Percentiles rank a stretch among this genome's conserved stretches.
phyloP scores from a whole-genome alignment of 2,888 invertebrate species.

The Homarus gammarus region DNA sequence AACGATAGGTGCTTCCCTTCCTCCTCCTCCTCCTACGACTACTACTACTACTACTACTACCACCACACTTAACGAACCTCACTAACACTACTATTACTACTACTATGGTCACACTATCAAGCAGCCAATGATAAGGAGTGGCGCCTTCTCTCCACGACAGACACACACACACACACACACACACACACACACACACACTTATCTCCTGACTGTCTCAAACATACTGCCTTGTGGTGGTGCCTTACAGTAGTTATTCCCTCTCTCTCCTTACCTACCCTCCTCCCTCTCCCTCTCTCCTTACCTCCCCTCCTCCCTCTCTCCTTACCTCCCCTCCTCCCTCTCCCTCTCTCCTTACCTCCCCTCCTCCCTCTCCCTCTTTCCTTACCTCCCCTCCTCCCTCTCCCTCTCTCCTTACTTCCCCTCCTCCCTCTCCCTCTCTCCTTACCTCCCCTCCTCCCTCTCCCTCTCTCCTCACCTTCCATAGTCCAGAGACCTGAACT shows the following conservation, averaged over 20 bases:
- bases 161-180: constrained; percentile 2
- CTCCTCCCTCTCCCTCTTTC: background rate
- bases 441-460: background rate
- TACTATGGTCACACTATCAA: too few species aligned
- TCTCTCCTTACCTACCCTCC: constrained; percentile 16
- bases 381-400: background rate
- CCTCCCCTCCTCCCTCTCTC: constrained; percentile 13
- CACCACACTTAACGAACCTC: too few species aligned
- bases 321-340: too few species aligned
- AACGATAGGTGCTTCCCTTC: too few species aligned
- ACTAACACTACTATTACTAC: too few species aligned
- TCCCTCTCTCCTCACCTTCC: background rate
- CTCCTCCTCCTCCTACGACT: too few species aligned
- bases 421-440: background rate
- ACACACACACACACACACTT: constrained; percentile 40
- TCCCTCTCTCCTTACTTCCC: background rate
- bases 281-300: constrained; percentile 3
- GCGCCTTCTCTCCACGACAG: background rate
- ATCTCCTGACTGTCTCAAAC: too few species aligned
- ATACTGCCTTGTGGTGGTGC: too few species aligned
- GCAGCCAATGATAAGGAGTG: background rate
- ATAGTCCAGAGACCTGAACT: too few species aligned
- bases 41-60: too few species aligned
- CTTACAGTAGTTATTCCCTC: background rate
- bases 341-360: too few species aligned